Percentiles rank a stretch among this genome's conserved stretches.
Conservation (phyloP, 2,113 vertebrate species). For the Monarcha castaneiventris region DNA sequence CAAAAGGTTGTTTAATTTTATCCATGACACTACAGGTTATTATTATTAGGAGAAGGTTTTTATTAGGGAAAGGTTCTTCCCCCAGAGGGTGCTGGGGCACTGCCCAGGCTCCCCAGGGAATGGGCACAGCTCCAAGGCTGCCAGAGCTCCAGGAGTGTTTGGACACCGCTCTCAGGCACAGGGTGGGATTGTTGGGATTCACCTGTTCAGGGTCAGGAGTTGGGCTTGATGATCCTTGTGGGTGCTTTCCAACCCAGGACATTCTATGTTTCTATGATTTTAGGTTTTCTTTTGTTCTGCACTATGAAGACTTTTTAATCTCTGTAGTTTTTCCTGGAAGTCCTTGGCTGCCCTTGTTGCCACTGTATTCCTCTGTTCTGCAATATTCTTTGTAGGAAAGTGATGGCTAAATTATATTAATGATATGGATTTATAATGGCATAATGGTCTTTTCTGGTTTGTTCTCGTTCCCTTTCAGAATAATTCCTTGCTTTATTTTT, state of each 20-base stretch:
- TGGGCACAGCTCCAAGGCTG: accelerated
- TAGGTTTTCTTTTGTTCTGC: neutral
- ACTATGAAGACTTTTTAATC: neutral
- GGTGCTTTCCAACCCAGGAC: neutral
- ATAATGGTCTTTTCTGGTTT: neutral
- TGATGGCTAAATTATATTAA: neutral
- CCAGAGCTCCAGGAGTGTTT: neutral
- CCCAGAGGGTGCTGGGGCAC: neutral
- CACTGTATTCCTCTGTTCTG: neutral
- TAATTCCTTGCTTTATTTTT: slow-evolving; percentile 1
- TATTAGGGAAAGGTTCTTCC: neutral
- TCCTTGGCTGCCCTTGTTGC: neutral
- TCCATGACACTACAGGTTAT: neutral
- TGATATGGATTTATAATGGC: neutral
- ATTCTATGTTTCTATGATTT: neutral
- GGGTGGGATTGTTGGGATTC: neutral
- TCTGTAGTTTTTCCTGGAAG: neutral
- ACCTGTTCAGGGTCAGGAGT: neutral
- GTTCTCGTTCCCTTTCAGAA: neutral
- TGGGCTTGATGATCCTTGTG: neutral
- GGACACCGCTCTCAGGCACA: accelerated
- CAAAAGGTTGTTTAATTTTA: neutral
- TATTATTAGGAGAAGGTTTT: neutral
- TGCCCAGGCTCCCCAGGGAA: neutral
- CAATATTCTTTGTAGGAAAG: neutral